Evolutionary conservation across 2,888 invertebrate genomes (phyloP).

Genomic region (Lepidocyrtoides sp.): DNA sequence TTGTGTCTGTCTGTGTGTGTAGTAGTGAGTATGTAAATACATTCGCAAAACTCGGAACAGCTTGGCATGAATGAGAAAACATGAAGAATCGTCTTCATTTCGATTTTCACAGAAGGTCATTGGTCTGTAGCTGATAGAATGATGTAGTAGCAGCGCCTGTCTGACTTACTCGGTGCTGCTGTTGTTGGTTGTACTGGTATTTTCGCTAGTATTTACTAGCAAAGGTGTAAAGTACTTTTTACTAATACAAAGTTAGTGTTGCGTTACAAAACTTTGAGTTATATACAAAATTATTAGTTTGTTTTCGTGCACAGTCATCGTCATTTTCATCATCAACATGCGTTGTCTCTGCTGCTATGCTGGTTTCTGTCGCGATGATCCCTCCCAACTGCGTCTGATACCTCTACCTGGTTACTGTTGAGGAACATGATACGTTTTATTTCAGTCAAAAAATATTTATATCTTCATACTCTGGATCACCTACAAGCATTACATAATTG

Average conservation of each 20-base stretch:
- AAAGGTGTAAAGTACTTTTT: conserved; percentile 55
- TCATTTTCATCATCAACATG: neutral
- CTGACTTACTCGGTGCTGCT: conserved; percentile 70
- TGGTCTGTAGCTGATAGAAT: conserved; percentile 75
- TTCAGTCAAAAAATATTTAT: neutral
- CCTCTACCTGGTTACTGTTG: neutral
- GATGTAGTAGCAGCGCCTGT: conserved; percentile 47
- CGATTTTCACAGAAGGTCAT: conserved; percentile 85
- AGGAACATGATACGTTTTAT: conserved; percentile 10
- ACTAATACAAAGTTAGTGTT: conserved; percentile 21
- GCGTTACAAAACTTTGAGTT: conserved; percentile 8
- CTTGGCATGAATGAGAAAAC: conserved; percentile 48
- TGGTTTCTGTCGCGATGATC: conserved; percentile 13
- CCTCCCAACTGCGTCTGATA: too few relatives aligned
- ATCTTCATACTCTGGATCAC: too few relatives aligned
- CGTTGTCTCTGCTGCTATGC: neutral
- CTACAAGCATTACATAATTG: too few relatives aligned
- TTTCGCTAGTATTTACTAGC: conserved; percentile 3
- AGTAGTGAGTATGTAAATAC: too few relatives aligned
- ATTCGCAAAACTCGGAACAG: conserved; percentile 13
- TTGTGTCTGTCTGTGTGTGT: too few relatives aligned
- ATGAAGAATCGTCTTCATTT: conserved; percentile 82
- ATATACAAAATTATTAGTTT: conserved; percentile 1
- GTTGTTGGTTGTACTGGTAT: conserved; percentile 29
- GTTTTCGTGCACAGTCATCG: conserved; percentile 29